phyloP scores from a whole-genome alignment of 1,140 invertebrate genomes.

The Branchinecta lindahli region DNA sequence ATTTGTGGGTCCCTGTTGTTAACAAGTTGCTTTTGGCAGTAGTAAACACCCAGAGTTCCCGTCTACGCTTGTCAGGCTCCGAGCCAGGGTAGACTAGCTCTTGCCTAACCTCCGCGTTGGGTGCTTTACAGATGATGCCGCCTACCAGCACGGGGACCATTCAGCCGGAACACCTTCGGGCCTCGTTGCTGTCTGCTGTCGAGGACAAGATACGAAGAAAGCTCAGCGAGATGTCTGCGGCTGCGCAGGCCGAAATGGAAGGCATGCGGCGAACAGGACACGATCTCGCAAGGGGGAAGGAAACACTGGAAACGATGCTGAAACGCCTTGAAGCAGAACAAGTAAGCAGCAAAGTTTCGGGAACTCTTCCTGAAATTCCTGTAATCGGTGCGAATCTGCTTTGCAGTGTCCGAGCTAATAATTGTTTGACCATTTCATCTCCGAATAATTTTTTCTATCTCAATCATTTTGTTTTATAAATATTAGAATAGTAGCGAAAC shows the following conservation, averaged over 20 bases:
- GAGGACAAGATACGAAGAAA: constrained; percentile 79
- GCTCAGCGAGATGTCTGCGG: constrained; percentile 72
- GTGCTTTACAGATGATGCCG: too few species aligned
- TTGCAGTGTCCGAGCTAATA: too few species aligned
- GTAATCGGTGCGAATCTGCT: neutral
- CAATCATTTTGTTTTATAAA: too few species aligned
- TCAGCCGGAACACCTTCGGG: constrained; percentile 84
- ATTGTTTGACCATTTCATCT: too few species aligned
- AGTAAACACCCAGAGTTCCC: too few species aligned
- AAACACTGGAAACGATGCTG: constrained; percentile 66
- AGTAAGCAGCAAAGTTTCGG: constrained; percentile 28
- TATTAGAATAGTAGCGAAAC: too few species aligned
- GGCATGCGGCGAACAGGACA: constrained; percentile 71
- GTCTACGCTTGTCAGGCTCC: too few species aligned
- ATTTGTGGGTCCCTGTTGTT: too few species aligned
- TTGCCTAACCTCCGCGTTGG: too few species aligned
- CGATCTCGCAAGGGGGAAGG: constrained; percentile 71
- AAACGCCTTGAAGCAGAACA: constrained; percentile 65
- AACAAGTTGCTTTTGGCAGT: too few species aligned
- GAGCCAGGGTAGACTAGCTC: too few species aligned
- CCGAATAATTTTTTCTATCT: too few species aligned
- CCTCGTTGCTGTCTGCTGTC: constrained; percentile 80
- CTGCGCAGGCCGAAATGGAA: constrained; percentile 79
- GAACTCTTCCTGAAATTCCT: constrained; percentile 16
- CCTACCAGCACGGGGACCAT: constrained; percentile 47